Conservation (phyloP, 2,888 invertebrate species). For the Venusia cambrica region DNA sequence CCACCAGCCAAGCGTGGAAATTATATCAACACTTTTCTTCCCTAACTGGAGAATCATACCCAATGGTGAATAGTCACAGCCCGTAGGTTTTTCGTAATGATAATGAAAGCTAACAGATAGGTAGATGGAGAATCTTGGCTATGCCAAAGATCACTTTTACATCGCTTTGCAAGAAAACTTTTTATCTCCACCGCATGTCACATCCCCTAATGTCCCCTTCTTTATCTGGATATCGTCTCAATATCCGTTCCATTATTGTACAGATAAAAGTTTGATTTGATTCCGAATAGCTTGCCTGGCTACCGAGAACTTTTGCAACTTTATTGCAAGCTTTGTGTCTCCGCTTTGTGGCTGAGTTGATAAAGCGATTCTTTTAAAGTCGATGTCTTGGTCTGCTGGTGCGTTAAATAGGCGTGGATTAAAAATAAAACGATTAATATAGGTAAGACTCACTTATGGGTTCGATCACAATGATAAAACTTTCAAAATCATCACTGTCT, state of each 20-base stretch:
- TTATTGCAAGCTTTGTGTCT: slow-evolving; percentile 37
- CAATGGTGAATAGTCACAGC: too few species aligned
- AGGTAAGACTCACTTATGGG: too few species aligned
- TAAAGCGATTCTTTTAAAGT: slow-evolving; percentile 25
- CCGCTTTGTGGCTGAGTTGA: slow-evolving; percentile 23
- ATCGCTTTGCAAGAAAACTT: slow-evolving; percentile 23
- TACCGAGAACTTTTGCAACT: slow-evolving; percentile 54
- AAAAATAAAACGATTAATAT: too few species aligned
- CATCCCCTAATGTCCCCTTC: slow-evolving; percentile 46
- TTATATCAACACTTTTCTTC: too few species aligned
- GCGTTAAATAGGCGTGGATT: too few species aligned
- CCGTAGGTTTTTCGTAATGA: too few species aligned
- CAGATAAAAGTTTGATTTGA: slow-evolving; percentile 76
- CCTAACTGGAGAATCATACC: too few species aligned
- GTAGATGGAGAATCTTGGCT: slow-evolving; percentile 1
- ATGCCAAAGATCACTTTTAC: slow-evolving; percentile 11
- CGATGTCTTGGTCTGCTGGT: slow-evolving; percentile 1
- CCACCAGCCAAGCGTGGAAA: too few species aligned
- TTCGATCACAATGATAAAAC: too few species aligned
- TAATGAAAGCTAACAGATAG: neutral
- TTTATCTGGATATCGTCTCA: slow-evolving; percentile 58
- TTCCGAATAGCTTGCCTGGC: slow-evolving; percentile 62
- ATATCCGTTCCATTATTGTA: slow-evolving; percentile 73
- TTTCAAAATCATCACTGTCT: too few species aligned
- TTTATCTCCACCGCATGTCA: slow-evolving; percentile 23